These are phyloP conservation scores for Melanotaenia nigrans DNA, from an alignment of 2,797 vertebrate species.

Conservation along the genomic window DNA sequence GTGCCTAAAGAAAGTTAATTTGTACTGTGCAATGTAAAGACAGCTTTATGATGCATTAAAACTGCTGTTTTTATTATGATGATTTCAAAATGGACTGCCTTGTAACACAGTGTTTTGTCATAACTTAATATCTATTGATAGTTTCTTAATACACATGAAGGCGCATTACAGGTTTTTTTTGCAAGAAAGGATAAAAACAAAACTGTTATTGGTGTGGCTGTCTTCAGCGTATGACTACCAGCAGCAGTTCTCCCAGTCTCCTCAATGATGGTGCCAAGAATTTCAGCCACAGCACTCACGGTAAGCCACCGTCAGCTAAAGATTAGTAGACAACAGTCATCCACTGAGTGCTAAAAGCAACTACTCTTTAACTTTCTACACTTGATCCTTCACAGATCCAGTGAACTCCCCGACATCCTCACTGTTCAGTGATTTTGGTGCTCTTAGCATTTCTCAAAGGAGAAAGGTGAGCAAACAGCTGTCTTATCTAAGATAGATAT, in stretches of 20 bases:
- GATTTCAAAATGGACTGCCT: too few relatives aligned
- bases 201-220: conserved; percentile 22
- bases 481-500: not conserved
- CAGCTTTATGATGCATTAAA: not conserved
- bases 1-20: too few relatives aligned
- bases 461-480: conserved; percentile 89
- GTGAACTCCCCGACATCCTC: conserved; percentile 94
- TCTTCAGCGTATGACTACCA: conserved; percentile 95
- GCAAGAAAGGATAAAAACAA: not conserved
- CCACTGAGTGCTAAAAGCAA: not conserved
- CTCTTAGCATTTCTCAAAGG: conserved; percentile 96
- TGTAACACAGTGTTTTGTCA: not conserved
- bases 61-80: not conserved
- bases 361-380: not conserved
- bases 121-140: not conserved
- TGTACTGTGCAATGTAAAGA: not conserved
- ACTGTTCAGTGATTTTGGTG: conserved; percentile 98
- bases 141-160: not conserved
- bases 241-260: conserved; percentile 98
- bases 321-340: conserved; percentile 3
- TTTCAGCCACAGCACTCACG: conserved; percentile 92
- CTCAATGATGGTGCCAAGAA: conserved; percentile 99
- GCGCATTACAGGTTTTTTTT: not conserved
- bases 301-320: conserved; percentile 75
- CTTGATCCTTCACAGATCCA: conserved; percentile 85